Percentiles rank a stretch among this genome's conserved stretches.
Evolutionary conservation across 2,797 vertebrate genomes (phyloP).

Genomic region (Oryzias dopingdopingensis): DNA sequence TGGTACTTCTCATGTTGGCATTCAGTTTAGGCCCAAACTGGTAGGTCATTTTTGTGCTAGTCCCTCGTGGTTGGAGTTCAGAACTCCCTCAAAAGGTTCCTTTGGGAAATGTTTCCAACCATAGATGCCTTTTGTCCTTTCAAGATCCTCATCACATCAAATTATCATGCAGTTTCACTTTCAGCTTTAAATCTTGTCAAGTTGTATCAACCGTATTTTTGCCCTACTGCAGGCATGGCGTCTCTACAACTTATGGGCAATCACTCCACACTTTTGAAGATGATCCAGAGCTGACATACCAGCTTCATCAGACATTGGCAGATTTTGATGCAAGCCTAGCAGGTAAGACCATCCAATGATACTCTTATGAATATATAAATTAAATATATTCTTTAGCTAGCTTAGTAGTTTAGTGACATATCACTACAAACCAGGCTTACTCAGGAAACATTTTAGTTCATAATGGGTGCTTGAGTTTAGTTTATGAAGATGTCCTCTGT

Average conservation of each 20-base stretch:
- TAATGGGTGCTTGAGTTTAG: too few species aligned
- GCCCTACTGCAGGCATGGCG: slow-evolving; percentile 45
- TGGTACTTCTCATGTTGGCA: slow-evolving; percentile 32
- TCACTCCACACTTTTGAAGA: slow-evolving; percentile 58
- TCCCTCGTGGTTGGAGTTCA: slow-evolving; percentile 49
- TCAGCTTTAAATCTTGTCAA: too few species aligned
- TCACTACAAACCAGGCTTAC: too few species aligned
- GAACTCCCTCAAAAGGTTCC: slow-evolving; percentile 44
- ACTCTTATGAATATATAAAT: too few species aligned
- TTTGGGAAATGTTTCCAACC: slow-evolving; percentile 42
- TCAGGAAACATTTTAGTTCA: too few species aligned
- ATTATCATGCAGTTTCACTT: too few species aligned
- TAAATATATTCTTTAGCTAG: too few species aligned
- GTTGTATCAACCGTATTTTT: too few species aligned
- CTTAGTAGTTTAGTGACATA: too few species aligned
- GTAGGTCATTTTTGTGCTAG: slow-evolving; percentile 36
- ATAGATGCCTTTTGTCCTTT: slow-evolving; percentile 43
- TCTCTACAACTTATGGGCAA: slow-evolving; percentile 36
- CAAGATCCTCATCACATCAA: slow-evolving; percentile 34
- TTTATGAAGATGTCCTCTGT: too few species aligned
- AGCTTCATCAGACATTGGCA: slow-evolving; percentile 76
- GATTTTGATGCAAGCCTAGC: slow-evolving; percentile 79
- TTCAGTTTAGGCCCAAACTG: slow-evolving; percentile 51
- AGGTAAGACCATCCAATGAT: slow-evolving; percentile 62
- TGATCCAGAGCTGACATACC: slow-evolving; percentile 64